Percentiles rank a stretch among this genome's conserved stretches.
Evolutionary conservation across 2,797 vertebrate species (phyloP).

Genomic region (Leucoraja ocellata): DNA sequence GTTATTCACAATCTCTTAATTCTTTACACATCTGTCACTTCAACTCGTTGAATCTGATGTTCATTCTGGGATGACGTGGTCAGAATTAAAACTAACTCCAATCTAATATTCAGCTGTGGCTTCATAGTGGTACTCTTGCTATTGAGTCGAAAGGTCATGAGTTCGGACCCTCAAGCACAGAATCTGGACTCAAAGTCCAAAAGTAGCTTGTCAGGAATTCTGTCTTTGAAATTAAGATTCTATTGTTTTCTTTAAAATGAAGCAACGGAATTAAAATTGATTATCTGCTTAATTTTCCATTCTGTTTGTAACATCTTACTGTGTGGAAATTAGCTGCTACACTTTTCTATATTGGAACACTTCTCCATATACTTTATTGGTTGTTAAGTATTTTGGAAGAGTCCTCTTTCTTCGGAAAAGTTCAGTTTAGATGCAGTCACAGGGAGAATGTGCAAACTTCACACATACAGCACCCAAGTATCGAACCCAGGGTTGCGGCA

Average conservation of each 20-base stretch:
- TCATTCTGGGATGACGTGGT: background rate
- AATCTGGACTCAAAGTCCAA: background rate
- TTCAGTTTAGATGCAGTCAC: too few species aligned
- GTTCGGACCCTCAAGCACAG: background rate
- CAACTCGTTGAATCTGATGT: background rate
- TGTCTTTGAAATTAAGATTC: background rate
- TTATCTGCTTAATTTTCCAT: background rate
- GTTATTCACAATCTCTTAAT: too few species aligned
- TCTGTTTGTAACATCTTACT: background rate
- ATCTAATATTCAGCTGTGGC: background rate
- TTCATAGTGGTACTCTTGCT: background rate
- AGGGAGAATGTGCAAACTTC: too few species aligned
- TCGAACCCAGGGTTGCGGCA: too few species aligned
- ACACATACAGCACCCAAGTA: too few species aligned
- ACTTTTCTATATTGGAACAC: background rate
- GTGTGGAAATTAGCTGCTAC: background rate
- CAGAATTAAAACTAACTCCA: background rate
- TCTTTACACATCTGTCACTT: slow-evolving; percentile 30
- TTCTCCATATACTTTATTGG: background rate
- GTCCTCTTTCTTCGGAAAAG: too few species aligned
- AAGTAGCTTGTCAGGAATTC: background rate
- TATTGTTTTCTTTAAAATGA: background rate
- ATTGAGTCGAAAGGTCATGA: background rate
- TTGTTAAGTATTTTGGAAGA: background rate
- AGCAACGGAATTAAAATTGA: background rate